These are phyloP conservation scores for Drosophila mauritiana DNA, from an alignment of 1,140 invertebrate genomes.

Conservation along the genomic window DNA sequence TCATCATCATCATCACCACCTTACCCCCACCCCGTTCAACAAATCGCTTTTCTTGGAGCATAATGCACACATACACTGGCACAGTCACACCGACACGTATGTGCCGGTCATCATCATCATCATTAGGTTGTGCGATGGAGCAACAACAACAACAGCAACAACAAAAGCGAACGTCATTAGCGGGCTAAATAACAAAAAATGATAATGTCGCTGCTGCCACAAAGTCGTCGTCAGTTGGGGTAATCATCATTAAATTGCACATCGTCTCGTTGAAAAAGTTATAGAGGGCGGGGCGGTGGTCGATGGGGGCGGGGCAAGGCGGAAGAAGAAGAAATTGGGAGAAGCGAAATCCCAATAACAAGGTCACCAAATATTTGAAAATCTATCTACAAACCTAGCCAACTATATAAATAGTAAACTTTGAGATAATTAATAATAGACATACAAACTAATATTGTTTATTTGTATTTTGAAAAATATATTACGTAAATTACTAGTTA, in stretches of 20 bases:
- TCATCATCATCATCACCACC: constrained; percentile 69
- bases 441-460: too few species aligned
- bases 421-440: neutral
- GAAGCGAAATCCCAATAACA: constrained; percentile 19
- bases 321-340: constrained; percentile 2
- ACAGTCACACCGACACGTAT: constrained; percentile 30
- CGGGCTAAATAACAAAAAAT: constrained; percentile 83
- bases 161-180: constrained; percentile 76
- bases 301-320: neutral
- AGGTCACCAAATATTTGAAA: constrained; percentile 38
- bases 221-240: constrained; percentile 58
- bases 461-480: too few species aligned
- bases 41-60: constrained; percentile 66
- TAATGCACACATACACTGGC: constrained; percentile 30
- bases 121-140: constrained; percentile 69
- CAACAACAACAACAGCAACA: constrained; percentile 22
- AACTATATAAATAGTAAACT: neutral
- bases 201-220: constrained; percentile 74
- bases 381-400: constrained; percentile 8
- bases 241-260: constrained; percentile 81
- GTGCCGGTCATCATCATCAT: constrained; percentile 83
- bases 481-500: too few species aligned
- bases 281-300: neutral
- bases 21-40: constrained; percentile 9
- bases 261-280: constrained; percentile 38